A percentile compares a stretch with the other conserved stretches of the same genome.
Evolutionary conservation across 1,140 invertebrate genomes (phyloP).

Genomic region (Plodia interpunctella): DNA sequence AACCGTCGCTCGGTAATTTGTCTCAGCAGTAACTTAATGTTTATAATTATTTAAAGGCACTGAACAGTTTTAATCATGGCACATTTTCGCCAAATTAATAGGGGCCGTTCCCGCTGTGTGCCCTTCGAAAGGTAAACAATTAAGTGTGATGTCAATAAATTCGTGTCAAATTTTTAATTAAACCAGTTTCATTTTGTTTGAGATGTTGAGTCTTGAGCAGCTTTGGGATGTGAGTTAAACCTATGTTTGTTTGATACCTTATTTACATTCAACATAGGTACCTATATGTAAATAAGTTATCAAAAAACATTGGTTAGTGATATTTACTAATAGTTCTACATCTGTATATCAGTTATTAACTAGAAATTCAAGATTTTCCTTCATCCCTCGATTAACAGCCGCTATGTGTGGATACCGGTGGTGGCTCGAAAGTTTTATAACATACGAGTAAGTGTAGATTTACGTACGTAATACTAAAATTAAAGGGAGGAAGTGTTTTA

Average conservation of each 20-base stretch:
- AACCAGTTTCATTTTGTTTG: neutral
- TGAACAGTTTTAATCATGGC: conserved; percentile 23
- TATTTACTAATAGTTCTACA: no score
- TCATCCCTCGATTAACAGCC: no score
- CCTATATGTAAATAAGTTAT: no score
- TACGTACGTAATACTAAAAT: no score
- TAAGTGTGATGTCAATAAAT: conserved; percentile 6
- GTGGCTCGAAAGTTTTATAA: no score
- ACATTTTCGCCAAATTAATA: conserved; percentile 20
- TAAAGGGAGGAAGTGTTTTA: no score
- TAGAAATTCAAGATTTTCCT: no score
- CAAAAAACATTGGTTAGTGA: no score
- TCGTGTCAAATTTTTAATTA: conserved; percentile 12
- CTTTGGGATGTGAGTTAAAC: neutral
- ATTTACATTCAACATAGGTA: no score
- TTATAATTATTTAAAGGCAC: conserved; percentile 24
- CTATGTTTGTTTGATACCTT: neutral
- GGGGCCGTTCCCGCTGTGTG: neutral
- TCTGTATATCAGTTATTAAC: no score
- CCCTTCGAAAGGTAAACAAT: conserved; percentile 10
- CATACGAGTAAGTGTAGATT: no score
- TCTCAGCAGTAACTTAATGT: conserved; percentile 23
- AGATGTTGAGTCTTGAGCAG: neutral
- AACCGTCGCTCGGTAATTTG: conserved; percentile 21
- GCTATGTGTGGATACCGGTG: no score